Evolutionary conservation across 37 sponge, comb jelly and placozoan species (phyloP), one percentile per base, ranked within the genome.

Genomic region (Corticium candelabrum): DNA sequence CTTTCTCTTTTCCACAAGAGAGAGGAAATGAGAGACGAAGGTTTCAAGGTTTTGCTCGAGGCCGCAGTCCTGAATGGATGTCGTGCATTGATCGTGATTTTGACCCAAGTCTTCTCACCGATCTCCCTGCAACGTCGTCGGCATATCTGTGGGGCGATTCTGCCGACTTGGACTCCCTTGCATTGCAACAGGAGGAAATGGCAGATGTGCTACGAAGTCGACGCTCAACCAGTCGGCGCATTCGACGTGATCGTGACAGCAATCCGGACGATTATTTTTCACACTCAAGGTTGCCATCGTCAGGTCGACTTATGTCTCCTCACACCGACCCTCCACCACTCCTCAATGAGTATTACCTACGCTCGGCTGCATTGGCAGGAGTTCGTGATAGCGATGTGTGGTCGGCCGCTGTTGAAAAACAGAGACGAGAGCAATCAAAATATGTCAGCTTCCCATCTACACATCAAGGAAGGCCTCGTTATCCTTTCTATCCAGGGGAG

Each of bases 361-460:
- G 62, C 11, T 50, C 62, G n/a, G n/a, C n/a, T n/a, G n/a, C n/a
- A n/a, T n/a, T n/a, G n/a, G n/a, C n/a, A n/a, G n/a, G n/a, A n/a
- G n/a, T n/a, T n/a, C 15, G 62, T 11, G 62, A 50, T 50, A 11
- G 62, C 15, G 21, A 21, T 50, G 62, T 21, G 62, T 50, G 62
- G 62, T 27, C 62, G 21, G 62, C 62, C 15, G 62, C 62, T 11
- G 15, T 50, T 11, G 15, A 50, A 50, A 50, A 50, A 21, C 62
- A 50, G 15, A 50, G 62, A 50, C 62, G 62, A 50, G 62, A 50
- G n/a, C n/a, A n/a, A n/a, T n/a, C n/a, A n/a, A n/a, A n/a, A n/a
- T n/a, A n/a, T n/a, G n/a, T n/a, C n/a, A n/a, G n/a, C n/a, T n/a
- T n/a, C n/a, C n/a, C n/a, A n/a, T n/a, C n/a, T n/a, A n/a, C n/a